Conservation (phyloP, 2,888 invertebrate species). For the Stenolophus ochropezus region DNA sequence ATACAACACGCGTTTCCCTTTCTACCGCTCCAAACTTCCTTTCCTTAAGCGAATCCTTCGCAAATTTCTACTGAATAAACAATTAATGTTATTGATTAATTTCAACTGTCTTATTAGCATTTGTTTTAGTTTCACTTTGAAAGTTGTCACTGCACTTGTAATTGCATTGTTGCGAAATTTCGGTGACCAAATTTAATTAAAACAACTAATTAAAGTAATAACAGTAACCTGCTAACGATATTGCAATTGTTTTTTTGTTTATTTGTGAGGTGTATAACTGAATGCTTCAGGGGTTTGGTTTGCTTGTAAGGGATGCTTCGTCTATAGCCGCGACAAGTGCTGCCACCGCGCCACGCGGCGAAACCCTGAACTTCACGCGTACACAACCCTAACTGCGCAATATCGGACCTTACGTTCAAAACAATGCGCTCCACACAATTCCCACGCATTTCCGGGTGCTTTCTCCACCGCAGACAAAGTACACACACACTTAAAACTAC, state of each 20-base stretch:
- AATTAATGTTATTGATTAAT: conserved; percentile 56
- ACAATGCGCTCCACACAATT: background rate
- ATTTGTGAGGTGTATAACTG: conserved; percentile 29
- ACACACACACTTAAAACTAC: too few relatives aligned
- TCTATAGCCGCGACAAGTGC: conserved; percentile 53
- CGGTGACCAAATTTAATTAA: conserved; percentile 32
- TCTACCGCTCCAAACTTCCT: conserved; percentile 21
- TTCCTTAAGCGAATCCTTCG: conserved; percentile 37
- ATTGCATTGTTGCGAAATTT: conserved; percentile 53
- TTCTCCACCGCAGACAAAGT: too few relatives aligned
- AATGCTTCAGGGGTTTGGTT: conserved; percentile 3
- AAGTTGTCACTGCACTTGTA: conserved; percentile 45
- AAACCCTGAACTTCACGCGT: conserved; percentile 42
- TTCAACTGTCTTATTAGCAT: conserved; percentile 42
- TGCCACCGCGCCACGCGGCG: conserved; percentile 45
- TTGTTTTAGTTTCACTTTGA: conserved; percentile 47
- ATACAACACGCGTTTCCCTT: conserved; percentile 12
- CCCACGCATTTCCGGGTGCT: background rate
- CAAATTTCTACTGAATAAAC: conserved; percentile 54
- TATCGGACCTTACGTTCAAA: background rate
- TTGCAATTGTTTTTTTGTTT: conserved; percentile 32
- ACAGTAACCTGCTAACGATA: conserved; percentile 23
- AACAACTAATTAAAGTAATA: conserved; percentile 36
- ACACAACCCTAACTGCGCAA: conserved; percentile 34
- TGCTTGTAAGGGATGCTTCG: conserved; percentile 24